These are phyloP conservation scores for Myripristis murdjan DNA, from an alignment of 2,797 vertebrate species.

Conservation along the genomic window DNA sequence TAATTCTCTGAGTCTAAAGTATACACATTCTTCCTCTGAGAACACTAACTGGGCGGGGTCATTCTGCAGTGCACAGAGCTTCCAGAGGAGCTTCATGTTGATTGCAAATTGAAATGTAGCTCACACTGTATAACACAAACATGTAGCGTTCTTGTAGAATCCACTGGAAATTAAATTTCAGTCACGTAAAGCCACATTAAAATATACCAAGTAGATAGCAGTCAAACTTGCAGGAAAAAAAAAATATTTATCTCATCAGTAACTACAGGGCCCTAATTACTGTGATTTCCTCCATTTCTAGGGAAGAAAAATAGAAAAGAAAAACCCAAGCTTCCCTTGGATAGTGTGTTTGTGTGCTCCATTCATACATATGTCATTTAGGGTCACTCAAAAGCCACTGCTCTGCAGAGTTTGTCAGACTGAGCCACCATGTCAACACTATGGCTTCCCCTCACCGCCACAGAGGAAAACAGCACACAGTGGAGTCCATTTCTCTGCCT, in stretches of 20 bases:
- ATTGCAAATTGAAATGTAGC: background rate
- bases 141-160: background rate
- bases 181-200: background rate
- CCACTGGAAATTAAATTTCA: background rate
- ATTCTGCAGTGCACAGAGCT: background rate
- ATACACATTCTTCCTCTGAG: background rate
- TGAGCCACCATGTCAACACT: slow-evolving; percentile 60
- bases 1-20: background rate
- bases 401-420: slow-evolving; percentile 30
- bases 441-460: slow-evolving; percentile 51
- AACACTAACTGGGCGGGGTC: background rate
- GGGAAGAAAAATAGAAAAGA: slow-evolving; percentile 27
- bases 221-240: background rate
- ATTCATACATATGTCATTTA: slow-evolving; percentile 57
- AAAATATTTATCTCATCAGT: background rate
- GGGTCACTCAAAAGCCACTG: slow-evolving; percentile 65
- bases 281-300: slow-evolving; percentile 37
- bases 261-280: slow-evolving; percentile 28
- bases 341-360: slow-evolving; percentile 54
- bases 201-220: background rate
- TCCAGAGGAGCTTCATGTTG: background rate
- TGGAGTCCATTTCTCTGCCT: slow-evolving; percentile 28
- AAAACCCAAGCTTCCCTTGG: slow-evolving; percentile 34
- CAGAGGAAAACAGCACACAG: slow-evolving; percentile 57
- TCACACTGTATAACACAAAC: background rate